Conservation (phyloP, 64 coral and sea anemone species). For the Acropora yongei region DNA sequence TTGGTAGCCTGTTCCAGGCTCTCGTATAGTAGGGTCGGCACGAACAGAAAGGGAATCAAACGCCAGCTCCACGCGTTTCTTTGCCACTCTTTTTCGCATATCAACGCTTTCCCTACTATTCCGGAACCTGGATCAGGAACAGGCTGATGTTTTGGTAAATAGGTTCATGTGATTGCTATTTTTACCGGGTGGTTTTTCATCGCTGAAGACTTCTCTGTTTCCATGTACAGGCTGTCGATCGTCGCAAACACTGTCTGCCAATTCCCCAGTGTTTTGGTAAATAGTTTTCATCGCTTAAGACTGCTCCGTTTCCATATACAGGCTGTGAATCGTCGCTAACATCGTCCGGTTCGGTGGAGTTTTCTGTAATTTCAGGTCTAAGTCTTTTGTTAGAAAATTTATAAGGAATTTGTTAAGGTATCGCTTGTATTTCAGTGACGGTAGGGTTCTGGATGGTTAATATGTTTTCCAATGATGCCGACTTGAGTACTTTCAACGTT, state of each 20-base stretch:
- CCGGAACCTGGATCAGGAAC: no score
- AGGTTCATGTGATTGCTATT: no score
- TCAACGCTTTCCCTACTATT: no score
- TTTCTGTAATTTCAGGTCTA: neutral
- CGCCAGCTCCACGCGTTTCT: no score
- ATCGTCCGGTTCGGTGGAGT: neutral
- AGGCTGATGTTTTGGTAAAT: no score
- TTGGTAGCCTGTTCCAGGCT: no score
- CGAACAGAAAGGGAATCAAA: no score
- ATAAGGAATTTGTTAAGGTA: neutral
- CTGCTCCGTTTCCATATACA: neutral
- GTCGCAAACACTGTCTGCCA: neutral
- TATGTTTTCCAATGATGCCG: no score
- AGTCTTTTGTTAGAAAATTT: neutral
- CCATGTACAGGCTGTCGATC: no score
- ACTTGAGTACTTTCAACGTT: neutral
- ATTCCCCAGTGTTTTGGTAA: conserved; percentile 17
- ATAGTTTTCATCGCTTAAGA: neutral
- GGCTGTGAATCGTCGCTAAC: neutral
- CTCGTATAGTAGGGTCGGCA: no score
- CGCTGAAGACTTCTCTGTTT: neutral
- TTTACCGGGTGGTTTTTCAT: neutral
- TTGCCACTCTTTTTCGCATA: no score
- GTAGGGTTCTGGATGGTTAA: no score
- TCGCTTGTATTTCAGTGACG: neutral